Evolutionary conservation across 2,113 vertebrate genomes (phyloP).

Genomic region (Sakesphorus luctuosus): DNA sequence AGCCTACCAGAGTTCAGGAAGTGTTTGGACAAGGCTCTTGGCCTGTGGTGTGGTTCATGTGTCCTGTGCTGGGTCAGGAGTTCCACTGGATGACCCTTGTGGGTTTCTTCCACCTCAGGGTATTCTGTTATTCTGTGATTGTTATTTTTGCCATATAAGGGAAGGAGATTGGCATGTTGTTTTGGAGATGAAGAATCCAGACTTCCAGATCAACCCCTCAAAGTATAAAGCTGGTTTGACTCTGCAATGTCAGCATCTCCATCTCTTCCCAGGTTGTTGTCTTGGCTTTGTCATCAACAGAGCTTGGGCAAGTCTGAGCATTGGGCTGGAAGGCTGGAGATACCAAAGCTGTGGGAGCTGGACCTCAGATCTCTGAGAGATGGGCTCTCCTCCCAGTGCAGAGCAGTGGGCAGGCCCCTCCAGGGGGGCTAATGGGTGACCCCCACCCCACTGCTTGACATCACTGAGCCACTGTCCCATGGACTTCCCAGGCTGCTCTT

Average conservation of each 20-base stretch:
- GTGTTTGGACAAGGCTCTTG: not conserved
- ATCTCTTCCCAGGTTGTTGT: not conserved
- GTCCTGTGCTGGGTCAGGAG: not conserved
- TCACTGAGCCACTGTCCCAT: not conserved
- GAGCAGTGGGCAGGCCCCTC: not conserved
- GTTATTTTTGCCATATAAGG: not conserved
- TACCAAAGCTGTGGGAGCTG: not conserved
- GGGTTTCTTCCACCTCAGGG: not conserved
- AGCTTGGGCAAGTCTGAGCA: not conserved
- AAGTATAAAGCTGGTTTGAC: not conserved
- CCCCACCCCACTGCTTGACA: not conserved
- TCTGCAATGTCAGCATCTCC: not conserved
- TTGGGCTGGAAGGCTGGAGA: not conserved
- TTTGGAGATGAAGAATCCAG: not conserved
- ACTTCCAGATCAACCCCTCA: not conserved
- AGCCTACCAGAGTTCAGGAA: not conserved
- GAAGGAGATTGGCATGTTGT: not conserved
- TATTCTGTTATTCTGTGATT: not conserved
- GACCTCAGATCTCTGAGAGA: not conserved
- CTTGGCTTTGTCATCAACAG: not conserved
- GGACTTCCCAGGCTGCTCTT: not conserved
- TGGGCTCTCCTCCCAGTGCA: not conserved
- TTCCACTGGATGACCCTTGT: not conserved
- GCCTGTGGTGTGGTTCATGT: not conserved
- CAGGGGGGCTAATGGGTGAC: not conserved